Conservation (phyloP, 2,797 vertebrate genomes). For the Cichlasoma orientale region DNA sequence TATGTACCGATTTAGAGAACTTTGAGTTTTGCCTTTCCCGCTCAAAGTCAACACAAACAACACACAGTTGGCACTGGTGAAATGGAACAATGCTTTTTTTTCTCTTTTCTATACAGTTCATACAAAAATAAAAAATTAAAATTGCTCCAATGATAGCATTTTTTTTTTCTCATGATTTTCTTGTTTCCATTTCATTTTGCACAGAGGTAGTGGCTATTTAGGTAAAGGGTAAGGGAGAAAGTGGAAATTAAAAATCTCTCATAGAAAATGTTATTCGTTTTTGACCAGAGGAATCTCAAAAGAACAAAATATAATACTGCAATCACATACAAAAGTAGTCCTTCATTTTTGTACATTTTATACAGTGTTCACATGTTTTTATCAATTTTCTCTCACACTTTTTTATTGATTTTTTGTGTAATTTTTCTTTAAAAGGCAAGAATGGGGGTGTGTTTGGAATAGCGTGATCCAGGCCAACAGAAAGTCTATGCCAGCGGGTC, state of each 20-base stretch:
- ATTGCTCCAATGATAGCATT: constrained; percentile 77
- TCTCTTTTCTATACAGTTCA: constrained; percentile 82
- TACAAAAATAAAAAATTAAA: constrained; percentile 87
- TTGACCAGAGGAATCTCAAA: constrained; percentile 81
- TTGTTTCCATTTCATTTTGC: constrained; percentile 80
- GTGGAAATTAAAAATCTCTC: constrained; percentile 80
- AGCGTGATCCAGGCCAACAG: constrained; percentile 45
- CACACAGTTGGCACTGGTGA: constrained; percentile 80
- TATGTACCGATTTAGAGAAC: constrained; percentile 69
- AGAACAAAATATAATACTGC: constrained; percentile 98
- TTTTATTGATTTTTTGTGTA: constrained; percentile 53
- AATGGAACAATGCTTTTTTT: constrained; percentile 78
- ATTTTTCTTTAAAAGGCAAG: constrained; percentile 79
- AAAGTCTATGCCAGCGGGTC: constrained; percentile 90
- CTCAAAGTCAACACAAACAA: constrained; percentile 74
- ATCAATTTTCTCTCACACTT: constrained; percentile 72
- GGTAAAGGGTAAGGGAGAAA: constrained; percentile 76
- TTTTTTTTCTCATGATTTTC: constrained; percentile 67
- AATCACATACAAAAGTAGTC: constrained; percentile 99
- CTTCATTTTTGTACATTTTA: constrained; percentile 93
- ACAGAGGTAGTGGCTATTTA: constrained; percentile 87
- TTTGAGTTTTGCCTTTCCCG: constrained; percentile 64
- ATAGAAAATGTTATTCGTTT: constrained; percentile 80
- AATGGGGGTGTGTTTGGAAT: constrained; percentile 70
- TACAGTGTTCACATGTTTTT: constrained; percentile 82